Evolutionary conservation across 2,113 vertebrate genomes (phyloP), one percentile per base, ranked within the genome.

Genomic region (Lamprotornis superbus): DNA sequence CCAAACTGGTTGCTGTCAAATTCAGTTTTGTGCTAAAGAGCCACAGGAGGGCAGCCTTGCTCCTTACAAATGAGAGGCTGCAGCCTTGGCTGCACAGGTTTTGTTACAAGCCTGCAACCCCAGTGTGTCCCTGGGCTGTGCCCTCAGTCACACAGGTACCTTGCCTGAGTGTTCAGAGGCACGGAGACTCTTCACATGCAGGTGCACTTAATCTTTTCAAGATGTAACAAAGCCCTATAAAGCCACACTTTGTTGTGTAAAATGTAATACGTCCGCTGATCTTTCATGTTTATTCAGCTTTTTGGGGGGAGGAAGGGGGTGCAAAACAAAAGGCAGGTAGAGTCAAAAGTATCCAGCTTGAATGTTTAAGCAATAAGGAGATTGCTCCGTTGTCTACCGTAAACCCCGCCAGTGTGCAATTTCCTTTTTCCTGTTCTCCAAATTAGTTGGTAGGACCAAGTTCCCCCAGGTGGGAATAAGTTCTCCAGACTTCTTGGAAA

Each of bases 351-450:
- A 79, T 91, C 64, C 56, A 63, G 76, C 63, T 90, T 68, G 70
- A 64, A 77, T 97, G 97, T 96, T 97, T 96, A 97, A 98, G 97
- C 93, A 97, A 97, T 97, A 97, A 98, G 87, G 82, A 87, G 94
- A 87, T 93, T 95, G 96, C 79, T 83, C 69, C 57, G 33, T 89
- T 97, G 97, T 97, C 96, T 96, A 91, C 17, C 2, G 3, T 96
- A 95, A 96, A 96, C 63, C 92, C 90, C 12, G 11, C 61, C 96
- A 97, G 96, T 92, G 87, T 69, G 89, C 97, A 98, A 98, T 98
- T 98, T 98, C 98, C 97, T 98, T 95, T 98, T 98, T 98, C 98
- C 98, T 97, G 96, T 97, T 97, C 95, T 98, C 84, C 90, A 97
- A 93, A 97, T 98, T 96, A 97, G 80, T 93, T 91, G 93, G 96